These are phyloP conservation scores for Microplitis deprimator DNA, from an alignment of 2,888 invertebrate species.

Conservation along the genomic window DNA sequence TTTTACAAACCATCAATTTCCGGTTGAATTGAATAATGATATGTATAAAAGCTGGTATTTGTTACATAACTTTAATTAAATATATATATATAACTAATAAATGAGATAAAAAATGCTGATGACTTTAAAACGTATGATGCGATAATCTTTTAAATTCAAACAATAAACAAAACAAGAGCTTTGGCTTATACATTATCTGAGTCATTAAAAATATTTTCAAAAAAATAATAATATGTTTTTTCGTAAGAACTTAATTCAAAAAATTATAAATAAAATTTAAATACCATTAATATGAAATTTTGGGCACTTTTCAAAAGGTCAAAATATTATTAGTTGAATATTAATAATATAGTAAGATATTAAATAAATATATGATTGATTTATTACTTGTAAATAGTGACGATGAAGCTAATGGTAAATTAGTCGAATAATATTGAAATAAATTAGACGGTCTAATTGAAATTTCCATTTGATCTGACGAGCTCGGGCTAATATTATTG, in stretches of 20 bases:
- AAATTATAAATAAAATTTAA: neutral
- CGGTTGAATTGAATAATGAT: too few relatives aligned
- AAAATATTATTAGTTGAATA: constrained; percentile 1
- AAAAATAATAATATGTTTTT: neutral
- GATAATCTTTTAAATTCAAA: too few relatives aligned
- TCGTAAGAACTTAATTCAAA: neutral
- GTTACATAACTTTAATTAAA: too few relatives aligned
- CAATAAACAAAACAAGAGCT: too few relatives aligned
- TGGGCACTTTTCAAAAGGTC: neutral
- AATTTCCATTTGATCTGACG: constrained; percentile 18
- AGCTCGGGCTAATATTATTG: neutral
- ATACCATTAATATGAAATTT: neutral
- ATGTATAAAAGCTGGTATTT: too few relatives aligned
- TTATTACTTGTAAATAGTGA: constrained; percentile 10
- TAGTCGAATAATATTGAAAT: neutral
- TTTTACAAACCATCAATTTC: too few relatives aligned
- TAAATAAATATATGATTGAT: neutral
- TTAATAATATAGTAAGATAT: neutral
- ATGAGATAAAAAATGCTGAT: too few relatives aligned
- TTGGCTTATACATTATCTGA: neutral
- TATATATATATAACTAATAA: too few relatives aligned
- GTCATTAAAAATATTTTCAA: neutral
- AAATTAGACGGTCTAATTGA: constrained; percentile 29
- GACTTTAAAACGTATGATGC: too few relatives aligned
- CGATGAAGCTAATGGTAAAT: constrained; percentile 12